Evolutionary conservation across 1,140 invertebrate species (phyloP).

Genomic region (Araneus ventricosus): DNA sequence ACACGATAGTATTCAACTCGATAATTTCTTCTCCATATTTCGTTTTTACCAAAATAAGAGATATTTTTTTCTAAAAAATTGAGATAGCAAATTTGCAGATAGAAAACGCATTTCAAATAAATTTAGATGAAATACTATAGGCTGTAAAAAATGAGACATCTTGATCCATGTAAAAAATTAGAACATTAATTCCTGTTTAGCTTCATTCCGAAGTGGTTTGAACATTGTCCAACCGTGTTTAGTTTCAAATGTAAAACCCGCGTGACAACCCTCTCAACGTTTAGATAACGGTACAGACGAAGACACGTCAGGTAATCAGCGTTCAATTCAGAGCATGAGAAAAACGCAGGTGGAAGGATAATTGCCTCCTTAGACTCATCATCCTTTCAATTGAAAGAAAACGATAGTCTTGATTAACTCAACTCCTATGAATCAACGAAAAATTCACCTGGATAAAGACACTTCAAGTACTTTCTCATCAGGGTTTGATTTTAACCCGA

Average conservation of each 20-base stretch:
- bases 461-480: too few relatives aligned
- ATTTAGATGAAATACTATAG: too few relatives aligned
- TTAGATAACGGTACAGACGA: not conserved
- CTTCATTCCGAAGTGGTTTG: not conserved
- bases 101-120: too few relatives aligned
- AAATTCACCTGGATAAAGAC: too few relatives aligned
- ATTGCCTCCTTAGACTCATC: constrained; percentile 32
- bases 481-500: too few relatives aligned
- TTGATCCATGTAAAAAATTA: not conserved
- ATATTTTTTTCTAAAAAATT: too few relatives aligned
- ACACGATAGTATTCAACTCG: too few relatives aligned
- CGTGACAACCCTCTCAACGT: not conserved
- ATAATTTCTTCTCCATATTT: too few relatives aligned
- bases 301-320: constrained; percentile 5
- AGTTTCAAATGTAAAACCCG: not conserved
- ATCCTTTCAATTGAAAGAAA: not conserved
- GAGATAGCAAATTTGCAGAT: too few relatives aligned
- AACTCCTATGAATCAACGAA: not conserved
- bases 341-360: constrained; percentile 26
- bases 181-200: not conserved
- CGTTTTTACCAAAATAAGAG: too few relatives aligned
- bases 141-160: not conserved
- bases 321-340: constrained; percentile 30
- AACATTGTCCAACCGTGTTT: not conserved
- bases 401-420: not conserved